Evolutionary conservation across 1,140 invertebrate genomes (phyloP), one percentile per base, ranked within the genome.

Genomic region (Propsilocerus akamusi): DNA sequence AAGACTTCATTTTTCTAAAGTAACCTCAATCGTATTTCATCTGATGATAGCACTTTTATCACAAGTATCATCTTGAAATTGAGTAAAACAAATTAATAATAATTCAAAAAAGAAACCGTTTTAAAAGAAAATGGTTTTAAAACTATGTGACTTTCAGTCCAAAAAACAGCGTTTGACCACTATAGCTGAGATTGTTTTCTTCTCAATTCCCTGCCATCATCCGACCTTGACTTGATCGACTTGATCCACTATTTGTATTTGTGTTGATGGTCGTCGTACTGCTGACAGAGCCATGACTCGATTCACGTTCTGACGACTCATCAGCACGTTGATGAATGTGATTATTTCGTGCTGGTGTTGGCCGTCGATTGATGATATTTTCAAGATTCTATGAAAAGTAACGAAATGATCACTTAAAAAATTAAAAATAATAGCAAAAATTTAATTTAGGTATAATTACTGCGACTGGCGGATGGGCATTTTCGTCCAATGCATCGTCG

Each of bases 401-500:
- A n/a, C 28, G n/a, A 8, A 30, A 30, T 11, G n/a, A 30, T 30
- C 28, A 30, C n/a, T 3, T 11, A 30, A 30, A 30, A 30, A 4
- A 4, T 3, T 2, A 30, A 34, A 7, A 7, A 4, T n/a, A 7
- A 34, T 34, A 4, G 11, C 30, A 5, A 4, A 34, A 34, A n/a
- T 37, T 5, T 5, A 37, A 4, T 37, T 4, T 17, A 41, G 10
- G 14, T 20, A 37, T 37, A 14, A 14, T 41, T 41, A 41, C 12
- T 17, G 4, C 6, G 10, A 41, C 34, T 17, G n/a, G 34, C 17
- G 14, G 14, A 20, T 20, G 34, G 14, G n/a, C n/a, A n/a, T n/a
- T n/a, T n/a, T n/a, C n/a, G n/a, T 41, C 34, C 17, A 41, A 8
- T 46, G 14, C 7, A 26, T 34, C 53, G 34, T 50, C 51, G 28